Base-by-base conservation (phyloP, 1,140 invertebrate species). In the Harpegnathos saltator region DNA sequence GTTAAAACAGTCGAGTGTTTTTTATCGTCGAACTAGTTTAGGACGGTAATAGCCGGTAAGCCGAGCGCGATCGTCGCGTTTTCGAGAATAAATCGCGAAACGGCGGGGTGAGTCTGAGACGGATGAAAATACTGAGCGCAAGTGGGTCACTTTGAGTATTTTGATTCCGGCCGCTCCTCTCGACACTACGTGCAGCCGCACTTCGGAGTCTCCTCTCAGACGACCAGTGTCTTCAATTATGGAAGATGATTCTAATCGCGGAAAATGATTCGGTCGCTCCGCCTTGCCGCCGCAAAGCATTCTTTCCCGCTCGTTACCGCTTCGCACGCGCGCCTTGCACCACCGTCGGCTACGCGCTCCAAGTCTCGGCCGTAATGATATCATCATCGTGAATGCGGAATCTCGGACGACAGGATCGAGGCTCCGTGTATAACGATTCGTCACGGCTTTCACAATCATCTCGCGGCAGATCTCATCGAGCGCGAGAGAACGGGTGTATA, bases 401-500 rank as follows among this genome's bases (percentile, higher is more conserved):
- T 59, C 17, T 44, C 9, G 11, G 62, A 50, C 14, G 62, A 50
- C 19, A 77, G 26, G 56, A 56, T 58, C 52, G 5, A 69, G 58
- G 3, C 22, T 56, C n/a, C 3, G 3, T 44, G 3, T 68, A 22
- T 22, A 19, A 1, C 14, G 38, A 59, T 80, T n/a, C 48, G 54
- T 69, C 44, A 80, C 52, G 65, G 52, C 17, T 80, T 22, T 71
- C 52, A 19, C 54, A 80, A 58, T 80, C 44, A 71, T 59, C 54
- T 80, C 24, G n/a, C 61, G 71, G 59, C 75, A 80, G 71, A 59
- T 59, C 69, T 80, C 54, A 29, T 59, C 12, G 50, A 24, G 38
- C 12, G 24, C 14, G 29, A 59, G 17, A 78, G 68, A 33, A 33
- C 29, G 29, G 19, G 62, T 22, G 11, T 77, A 63, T 77, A 63